Base-by-base conservation (phyloP, 2,888 invertebrate genomes). In the Drosophila anomalata region DNA sequence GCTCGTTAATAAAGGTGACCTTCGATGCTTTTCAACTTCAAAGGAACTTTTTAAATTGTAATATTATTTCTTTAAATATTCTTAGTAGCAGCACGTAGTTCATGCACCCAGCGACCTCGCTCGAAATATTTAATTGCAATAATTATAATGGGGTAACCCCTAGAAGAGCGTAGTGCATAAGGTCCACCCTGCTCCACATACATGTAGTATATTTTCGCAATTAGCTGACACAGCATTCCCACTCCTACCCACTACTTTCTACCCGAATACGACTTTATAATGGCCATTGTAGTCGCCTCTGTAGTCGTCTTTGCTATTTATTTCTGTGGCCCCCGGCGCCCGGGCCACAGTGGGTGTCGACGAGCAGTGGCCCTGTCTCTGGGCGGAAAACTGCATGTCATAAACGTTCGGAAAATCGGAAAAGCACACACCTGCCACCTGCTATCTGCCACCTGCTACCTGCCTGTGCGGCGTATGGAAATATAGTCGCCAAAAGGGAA, bases 171-270 rank as follows among this genome's bases (percentile, higher is more conserved):
- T 6, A 24, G 22, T 24, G 4, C 2, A 33, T 12, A n/a, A 33
- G 33, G 36, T 36, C 36, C 36, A 36, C n/a, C 36, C 36, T n/a
- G 22, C 12, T 44, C 12, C 6, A 4, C 9, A 44, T 42, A 22
- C 17, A 3, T 12, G 17, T 3, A 12, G 17, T 14, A 26, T 17
- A 39, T 48, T 46, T 39, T 48, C 54, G 14, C 72, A 76, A 76
- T 76, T 79, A 79, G 73, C 75, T 63, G 59, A 65, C 83, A 82
- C 82, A 73, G 63, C 80, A 68, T 61, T 63, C 55, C 59, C 14
- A 58, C 52, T 53, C 59, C n/a, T 29, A 41, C n/a, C 14, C 26
- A 8, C 41, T 8, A 59, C 31, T 56, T 67, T 48, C 7, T 48
- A 22, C 17, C 48, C 48, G 61, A 55, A 67, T 55, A 53, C 41